These are phyloP conservation scores for Mastomys coucha DNA, from an alignment of 2,113 vertebrate genomes.

Conservation along the genomic window DNA sequence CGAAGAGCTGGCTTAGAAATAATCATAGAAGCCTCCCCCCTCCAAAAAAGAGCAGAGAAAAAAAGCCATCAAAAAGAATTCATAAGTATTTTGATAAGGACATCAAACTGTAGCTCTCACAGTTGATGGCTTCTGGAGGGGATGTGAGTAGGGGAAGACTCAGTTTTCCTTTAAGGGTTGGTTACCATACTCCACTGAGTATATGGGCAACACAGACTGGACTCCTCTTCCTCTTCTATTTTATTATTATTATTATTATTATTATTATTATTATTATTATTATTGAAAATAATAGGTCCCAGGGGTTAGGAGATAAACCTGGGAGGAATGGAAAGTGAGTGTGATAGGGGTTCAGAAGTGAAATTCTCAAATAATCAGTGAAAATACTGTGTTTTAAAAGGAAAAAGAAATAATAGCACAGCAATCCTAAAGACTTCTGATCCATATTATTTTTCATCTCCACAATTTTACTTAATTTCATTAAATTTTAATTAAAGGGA, in stretches of 20 bases:
- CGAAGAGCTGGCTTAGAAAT: background rate
- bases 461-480: constrained; percentile 35
- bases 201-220: background rate
- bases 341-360: no score
- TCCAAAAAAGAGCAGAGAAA: background rate
- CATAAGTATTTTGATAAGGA: background rate
- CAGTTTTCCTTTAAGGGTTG: background rate
- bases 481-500: background rate
- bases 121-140: background rate
- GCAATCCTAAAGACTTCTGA: background rate
- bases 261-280: no score
- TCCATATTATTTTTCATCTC: background rate
- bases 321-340: no score
- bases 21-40: background rate
- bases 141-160: background rate
- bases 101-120: background rate
- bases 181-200: background rate
- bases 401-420: background rate
- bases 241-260: no score
- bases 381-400: no score
- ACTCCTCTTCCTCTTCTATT: background rate
- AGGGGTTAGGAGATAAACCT: background rate
- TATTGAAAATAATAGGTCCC: no score
- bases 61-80: background rate
- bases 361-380: no score